Base-by-base conservation (phyloP, 2,888 invertebrate species). In the Flexamia atlantica region DNA sequence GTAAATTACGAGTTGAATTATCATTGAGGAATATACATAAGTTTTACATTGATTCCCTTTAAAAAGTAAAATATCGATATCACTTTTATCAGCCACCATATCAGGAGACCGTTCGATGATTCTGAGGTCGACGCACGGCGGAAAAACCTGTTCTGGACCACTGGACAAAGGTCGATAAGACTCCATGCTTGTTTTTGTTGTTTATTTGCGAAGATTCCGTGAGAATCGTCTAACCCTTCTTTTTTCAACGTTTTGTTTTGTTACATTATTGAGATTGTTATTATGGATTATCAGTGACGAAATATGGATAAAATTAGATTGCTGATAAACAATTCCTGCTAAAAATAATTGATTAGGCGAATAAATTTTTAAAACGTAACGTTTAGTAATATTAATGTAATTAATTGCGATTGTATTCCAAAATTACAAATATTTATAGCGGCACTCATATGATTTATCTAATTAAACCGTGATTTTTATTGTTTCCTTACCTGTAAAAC, bases 101-200 rank as follows among this genome's bases (percentile, higher is more conserved):
- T 72, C 72, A 72, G 40, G 30, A 68, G 30, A 72, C 23, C 72
- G 40, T 64, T 64, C 64, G 30, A 64, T 64, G 64, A 72, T 23
- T 20, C 17, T 53, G 57, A 79, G 79, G 79, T 79, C 79, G 79
- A 32, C 57, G 79, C 14, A 79, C 79, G 50, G 79, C 32, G 50
- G 36, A 79, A 50, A 76, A 79, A 79, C 79, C 79, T 79, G 79
- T 79, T 79, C 23, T 53, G 79, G 79, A 79, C 57, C 42, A 57
- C 32, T 32, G 57, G 57, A 79, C 79, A 79, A 79, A 79, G 79
- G 79, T 79, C 79, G 79, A 79, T 79, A 53, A 53, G 79, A 46
- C 50, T 50, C 50, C 53, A 57, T 32, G 79, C 79, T 79, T 53
- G 57, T 50, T 57, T 50, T 53, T 53, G 30, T 79, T 79, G 57